Base-by-base conservation (phyloP, 2,797 vertebrate species). In the Oophaga sylvatica region DNA sequence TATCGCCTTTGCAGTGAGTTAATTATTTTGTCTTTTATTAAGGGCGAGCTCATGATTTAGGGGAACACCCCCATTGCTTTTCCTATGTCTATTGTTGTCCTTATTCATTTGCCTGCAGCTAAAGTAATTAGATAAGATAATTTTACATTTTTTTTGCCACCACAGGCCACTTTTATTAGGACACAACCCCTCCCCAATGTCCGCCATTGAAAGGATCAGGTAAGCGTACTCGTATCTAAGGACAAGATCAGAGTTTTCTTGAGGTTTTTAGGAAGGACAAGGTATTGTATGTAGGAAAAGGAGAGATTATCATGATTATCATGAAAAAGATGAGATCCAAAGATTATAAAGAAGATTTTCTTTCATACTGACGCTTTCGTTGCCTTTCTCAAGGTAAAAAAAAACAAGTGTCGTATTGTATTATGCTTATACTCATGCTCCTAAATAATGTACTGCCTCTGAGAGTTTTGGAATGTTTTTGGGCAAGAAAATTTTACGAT, bases 61-160 rank as follows among this genome's bases (percentile, higher is more conserved):
- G 83, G 75, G 73, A 89, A 62, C 84, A 83, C 81, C 75, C 75
- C 75, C 75, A 77, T 77, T 77, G 75, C 75, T 77, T 77, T 77
- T 45, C 48, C 75, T 56, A 77, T 77, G 75, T 56, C 75, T 77
- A 26, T 77, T 77, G 45, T 77, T 77, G 75, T 48, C 75, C 26
- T 77, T 77, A 77, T 77, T 77, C 75, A 77, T 77, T 77, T 77
- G 75, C 75, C 41, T 56, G 48, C 2, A 20, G 48, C 75, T 56
- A 53, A 77, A 77, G 75, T 77, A 77, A 77, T 77, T 77, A 77
- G 75, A 77, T 1, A 77, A 15, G 16, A n/a, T 11, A 3, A 56
- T 41, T 16, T n/a, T 56, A 73, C 17, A 45, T 73, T 19, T 71
- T 77, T 56, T 71, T 77, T 56, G 75, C 22, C 75, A 53, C 75